Base-by-base conservation (phyloP, 1,140 invertebrate genomes). In the Subanguina moxae region DNA sequence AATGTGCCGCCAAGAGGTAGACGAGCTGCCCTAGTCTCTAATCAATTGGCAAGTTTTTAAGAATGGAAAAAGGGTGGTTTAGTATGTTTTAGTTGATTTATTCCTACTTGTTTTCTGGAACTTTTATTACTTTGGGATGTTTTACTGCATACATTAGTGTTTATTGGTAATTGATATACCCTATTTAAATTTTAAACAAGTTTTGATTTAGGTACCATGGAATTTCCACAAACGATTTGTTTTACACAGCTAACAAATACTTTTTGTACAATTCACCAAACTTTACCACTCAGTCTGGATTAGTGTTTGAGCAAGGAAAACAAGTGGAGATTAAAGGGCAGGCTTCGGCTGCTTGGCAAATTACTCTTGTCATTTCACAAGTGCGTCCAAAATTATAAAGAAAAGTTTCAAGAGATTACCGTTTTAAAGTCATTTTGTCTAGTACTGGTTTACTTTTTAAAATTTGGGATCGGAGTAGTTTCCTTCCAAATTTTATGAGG, bases 271-370 rank as follows among this genome's bases (percentile, higher is more conserved):
- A 72, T 15, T 75, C 78, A 3, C 57, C 57, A 11, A 80, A 80
- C 48, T 75, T 82, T 61, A 80, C 78, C 28, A 61, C 58, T 21
- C 23, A 38, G 13, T n/a, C 62, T 21, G 19, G 64, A 32, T 15
- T 70, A 1, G 57, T 74, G 9, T 74, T 73, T 19, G 63, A 62
- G n/a, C 75, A 68, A 25, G 42, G 61, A 21, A 62, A 82, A 52
- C 79, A 80, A 59, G 30, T 82, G 45, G 61, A 65, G n/a, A 80
- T 80, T 21, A 62, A 74, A 45, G 77, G 78, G 48, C 80, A 80
- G 38, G 78, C 78, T 13, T 71, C 77, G 1, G 79, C 79, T 32
- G 80, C 79, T 21, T 80, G 78, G 75, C 79, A 80, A 64, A 74
- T 82, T 30, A 80, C 77, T 42, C 65, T 82, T 15, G 78, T 80